phyloP scores from a whole-genome alignment of 1,140 invertebrate species.

The Dufourea novaeangliae region DNA sequence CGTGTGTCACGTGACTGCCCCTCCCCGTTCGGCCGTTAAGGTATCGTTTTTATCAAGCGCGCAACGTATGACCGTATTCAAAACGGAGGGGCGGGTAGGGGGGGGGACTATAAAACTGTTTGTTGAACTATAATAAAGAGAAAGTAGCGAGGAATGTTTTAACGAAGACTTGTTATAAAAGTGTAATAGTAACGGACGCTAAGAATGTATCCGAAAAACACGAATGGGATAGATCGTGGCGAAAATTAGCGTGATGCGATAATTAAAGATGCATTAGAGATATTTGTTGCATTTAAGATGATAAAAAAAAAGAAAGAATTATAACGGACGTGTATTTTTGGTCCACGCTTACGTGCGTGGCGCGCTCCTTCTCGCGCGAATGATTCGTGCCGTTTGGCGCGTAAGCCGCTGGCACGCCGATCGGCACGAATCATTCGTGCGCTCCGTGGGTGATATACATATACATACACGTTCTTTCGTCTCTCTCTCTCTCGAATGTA shows the following conservation, averaged over 20 bases:
- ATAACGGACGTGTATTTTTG: constrained; percentile 29
- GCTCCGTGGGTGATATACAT: neutral
- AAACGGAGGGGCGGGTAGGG: constrained; percentile 5
- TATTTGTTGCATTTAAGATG: constrained; percentile 45
- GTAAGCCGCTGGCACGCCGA: no score
- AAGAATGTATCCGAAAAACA: constrained; percentile 20
- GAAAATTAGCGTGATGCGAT: constrained; percentile 26
- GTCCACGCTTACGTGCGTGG: neutral
- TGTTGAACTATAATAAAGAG: constrained; percentile 39
- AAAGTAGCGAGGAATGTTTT: constrained; percentile 37
- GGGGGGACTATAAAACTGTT: constrained; percentile 41
- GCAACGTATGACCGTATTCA: neutral
- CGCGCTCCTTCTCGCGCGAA: no score
- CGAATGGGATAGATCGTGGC: constrained; percentile 2
- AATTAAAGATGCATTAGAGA: constrained; percentile 23
- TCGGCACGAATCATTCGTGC: no score
- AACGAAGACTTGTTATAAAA: constrained; percentile 43
- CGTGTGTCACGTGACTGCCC: constrained; percentile 10
- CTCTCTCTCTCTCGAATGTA: constrained; percentile 16
- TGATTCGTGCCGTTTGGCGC: no score
- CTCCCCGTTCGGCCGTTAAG: constrained; percentile 11
- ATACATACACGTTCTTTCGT: constrained; percentile 6
- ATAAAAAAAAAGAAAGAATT: constrained; percentile 14
- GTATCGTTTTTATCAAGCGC: neutral
- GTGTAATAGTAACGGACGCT: neutral